Percentiles rank a stretch among this genome's conserved stretches.
Evolutionary conservation across 2,888 invertebrate genomes (phyloP).

Genomic region (Ashinkailepas kermadecensis): DNA sequence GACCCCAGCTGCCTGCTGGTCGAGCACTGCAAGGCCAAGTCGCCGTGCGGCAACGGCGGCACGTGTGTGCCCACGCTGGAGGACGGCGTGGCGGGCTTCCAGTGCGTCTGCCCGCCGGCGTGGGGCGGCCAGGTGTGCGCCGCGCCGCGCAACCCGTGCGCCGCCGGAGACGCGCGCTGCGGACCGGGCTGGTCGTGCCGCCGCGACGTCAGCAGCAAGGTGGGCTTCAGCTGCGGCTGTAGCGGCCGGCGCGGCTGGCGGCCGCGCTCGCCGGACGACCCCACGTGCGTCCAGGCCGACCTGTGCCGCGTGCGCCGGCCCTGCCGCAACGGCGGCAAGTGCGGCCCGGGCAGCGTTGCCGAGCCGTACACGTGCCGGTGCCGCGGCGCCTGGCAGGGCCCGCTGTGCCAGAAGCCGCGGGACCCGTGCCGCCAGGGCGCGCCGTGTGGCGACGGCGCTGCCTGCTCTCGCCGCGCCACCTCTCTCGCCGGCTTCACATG

Average conservation of each 20-base stretch:
- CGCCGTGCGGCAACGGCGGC: slow-evolving; percentile 6
- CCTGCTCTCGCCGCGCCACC: background rate
- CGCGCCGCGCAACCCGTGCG: background rate
- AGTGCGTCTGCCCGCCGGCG: background rate
- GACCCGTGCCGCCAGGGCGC: background rate
- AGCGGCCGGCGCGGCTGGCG: background rate
- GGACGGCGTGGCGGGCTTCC: background rate
- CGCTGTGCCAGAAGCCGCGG: background rate
- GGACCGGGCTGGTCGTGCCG: background rate
- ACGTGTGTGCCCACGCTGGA: slow-evolving; percentile 3
- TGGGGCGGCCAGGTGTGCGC: background rate
- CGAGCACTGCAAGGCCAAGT: slow-evolving; percentile 6
- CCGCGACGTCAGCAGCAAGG: background rate
- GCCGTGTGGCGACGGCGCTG: background rate
- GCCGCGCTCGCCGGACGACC: background rate
- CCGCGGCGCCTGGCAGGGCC: background rate
- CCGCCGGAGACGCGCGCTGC: background rate
- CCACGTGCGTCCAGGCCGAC: background rate
- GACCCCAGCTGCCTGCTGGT: background rate
- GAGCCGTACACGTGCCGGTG: background rate
- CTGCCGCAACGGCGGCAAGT: slow-evolving; percentile 1
- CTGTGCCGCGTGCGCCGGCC: background rate
- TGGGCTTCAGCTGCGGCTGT: slow-evolving; percentile 12
- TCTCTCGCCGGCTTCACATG: background rate
- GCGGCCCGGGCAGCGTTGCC: background rate